phyloP scores from a whole-genome alignment of 2,888 invertebrate genomes.

The Myopa tessellatipennis region DNA sequence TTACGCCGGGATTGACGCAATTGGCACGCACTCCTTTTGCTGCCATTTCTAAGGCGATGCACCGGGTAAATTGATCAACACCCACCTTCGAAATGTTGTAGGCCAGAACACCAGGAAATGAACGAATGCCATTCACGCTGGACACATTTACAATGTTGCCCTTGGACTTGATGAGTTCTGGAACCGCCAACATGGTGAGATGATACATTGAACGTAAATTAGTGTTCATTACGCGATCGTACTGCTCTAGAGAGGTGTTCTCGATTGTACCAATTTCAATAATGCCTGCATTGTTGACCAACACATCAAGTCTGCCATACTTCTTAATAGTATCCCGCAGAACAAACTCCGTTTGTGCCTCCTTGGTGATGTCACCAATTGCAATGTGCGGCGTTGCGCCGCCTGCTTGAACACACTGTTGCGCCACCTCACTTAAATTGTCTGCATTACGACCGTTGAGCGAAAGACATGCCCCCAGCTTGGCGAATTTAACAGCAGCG shows the following conservation, averaged over 20 bases:
- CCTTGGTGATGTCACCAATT: constrained; percentile 74
- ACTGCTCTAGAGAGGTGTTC: constrained; percentile 83
- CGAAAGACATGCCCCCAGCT: constrained; percentile 73
- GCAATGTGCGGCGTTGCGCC: constrained; percentile 71
- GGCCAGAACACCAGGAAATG: constrained; percentile 89
- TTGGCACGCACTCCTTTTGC: constrained; percentile 86
- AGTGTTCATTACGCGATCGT: constrained; percentile 86
- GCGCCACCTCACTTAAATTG: constrained; percentile 74
- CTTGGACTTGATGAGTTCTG: constrained; percentile 81
- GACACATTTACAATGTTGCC: constrained; percentile 94
- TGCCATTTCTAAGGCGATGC: constrained; percentile 86
- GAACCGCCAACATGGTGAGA: constrained; percentile 85
- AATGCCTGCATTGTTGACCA: constrained; percentile 91
- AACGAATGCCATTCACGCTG: constrained; percentile 87
- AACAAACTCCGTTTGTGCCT: constrained; percentile 72
- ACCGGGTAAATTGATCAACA: constrained; percentile 92
- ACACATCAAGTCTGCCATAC: constrained; percentile 78
- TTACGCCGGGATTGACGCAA: constrained; percentile 92
- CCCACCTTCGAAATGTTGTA: constrained; percentile 95
- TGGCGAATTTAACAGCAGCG: constrained; percentile 76
- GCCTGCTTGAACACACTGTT: constrained; percentile 62
- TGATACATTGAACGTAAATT: constrained; percentile 85
- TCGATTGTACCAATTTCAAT: constrained; percentile 84
- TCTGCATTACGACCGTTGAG: constrained; percentile 78
- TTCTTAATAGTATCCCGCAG: constrained; percentile 76